These are phyloP conservation scores for Plagodis pulveraria DNA, from an alignment of 2,888 invertebrate genomes.

Conservation along the genomic window DNA sequence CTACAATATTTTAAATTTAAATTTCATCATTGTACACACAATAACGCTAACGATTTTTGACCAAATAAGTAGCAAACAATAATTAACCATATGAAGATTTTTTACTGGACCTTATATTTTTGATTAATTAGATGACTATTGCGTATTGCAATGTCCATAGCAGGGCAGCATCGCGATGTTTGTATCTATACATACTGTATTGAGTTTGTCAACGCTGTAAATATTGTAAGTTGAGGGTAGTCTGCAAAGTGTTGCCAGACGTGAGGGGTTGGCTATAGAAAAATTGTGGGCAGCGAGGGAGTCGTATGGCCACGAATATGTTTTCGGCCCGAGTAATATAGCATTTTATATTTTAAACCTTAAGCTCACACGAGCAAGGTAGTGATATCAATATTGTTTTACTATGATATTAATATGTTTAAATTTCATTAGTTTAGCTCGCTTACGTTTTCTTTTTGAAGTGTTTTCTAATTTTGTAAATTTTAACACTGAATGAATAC, in stretches of 20 bases:
- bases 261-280: constrained; percentile 47
- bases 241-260: constrained; percentile 28
- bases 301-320: constrained; percentile 82
- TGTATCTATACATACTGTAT: constrained; percentile 16
- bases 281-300: constrained; percentile 59
- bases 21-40: constrained; percentile 69
- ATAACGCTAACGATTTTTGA: constrained; percentile 65
- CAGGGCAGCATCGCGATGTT: constrained; percentile 25
- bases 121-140: constrained; percentile 48
- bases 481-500: constrained; percentile 66
- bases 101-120: constrained; percentile 66
- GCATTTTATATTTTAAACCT: constrained; percentile 67
- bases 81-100: constrained; percentile 59
- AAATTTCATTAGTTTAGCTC: constrained; percentile 71
- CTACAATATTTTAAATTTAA: constrained; percentile 69
- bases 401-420: constrained; percentile 73
- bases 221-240: constrained; percentile 45
- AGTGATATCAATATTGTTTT: constrained; percentile 77
- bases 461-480: constrained; percentile 81
- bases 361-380: constrained; percentile 52
- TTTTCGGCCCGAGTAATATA: constrained; percentile 81
- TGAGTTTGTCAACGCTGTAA: constrained; percentile 60
- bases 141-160: constrained; percentile 31
- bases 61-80: constrained; percentile 59
- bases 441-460: constrained; percentile 76